Base-by-base conservation (phyloP, 2,113 vertebrate genomes). In the Apodemus sylvaticus region DNA sequence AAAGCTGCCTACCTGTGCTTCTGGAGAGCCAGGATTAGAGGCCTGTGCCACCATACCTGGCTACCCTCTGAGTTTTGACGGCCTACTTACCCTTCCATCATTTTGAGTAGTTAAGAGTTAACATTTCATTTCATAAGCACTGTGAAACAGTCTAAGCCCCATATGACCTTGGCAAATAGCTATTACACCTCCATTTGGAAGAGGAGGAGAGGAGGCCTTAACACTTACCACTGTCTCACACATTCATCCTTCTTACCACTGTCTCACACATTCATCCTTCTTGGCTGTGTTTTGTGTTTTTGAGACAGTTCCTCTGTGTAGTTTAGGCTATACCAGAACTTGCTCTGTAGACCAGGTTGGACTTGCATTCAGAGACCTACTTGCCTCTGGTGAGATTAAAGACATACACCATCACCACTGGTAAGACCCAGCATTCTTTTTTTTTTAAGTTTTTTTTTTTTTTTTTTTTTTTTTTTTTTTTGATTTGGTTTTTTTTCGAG, bases 51-150 rank as follows among this genome's bases (percentile, higher is more conserved):
- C 76, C 48, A 36, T 36, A 36, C 48, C 77, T 34, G 48, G 48
- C 4, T 29, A 45, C 26, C 17, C 36, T 79, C 68, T 62, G 68
- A 68, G 24, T 81, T 82, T 71, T 81, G 51, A 71, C 86, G 82
- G 88, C 16, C 34, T 86, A 20, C 22, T 87, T 94, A 36, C 70
- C 89, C 94, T 88, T 74, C 39, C 11, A 2, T 93, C 53, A 55
- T 91, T n/a, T 91, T 79, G 73, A 94, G 42, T 89, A 71, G 60
- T 36, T 68, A 73, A 60, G 36, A 73, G 36, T 60, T 88, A 81
- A 82, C 16, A 60, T 91, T 90, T 45, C 22, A 24, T 45, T 90
- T 77, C 20, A 53, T 70, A 73, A 90, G 55, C 62, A 20, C n/a
- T 31, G 0, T 90, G 51, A 64, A 74, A 78, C 76, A 77, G 74